Base-by-base conservation (phyloP, 2,888 invertebrate genomes). In the Diplolepis rosae region DNA sequence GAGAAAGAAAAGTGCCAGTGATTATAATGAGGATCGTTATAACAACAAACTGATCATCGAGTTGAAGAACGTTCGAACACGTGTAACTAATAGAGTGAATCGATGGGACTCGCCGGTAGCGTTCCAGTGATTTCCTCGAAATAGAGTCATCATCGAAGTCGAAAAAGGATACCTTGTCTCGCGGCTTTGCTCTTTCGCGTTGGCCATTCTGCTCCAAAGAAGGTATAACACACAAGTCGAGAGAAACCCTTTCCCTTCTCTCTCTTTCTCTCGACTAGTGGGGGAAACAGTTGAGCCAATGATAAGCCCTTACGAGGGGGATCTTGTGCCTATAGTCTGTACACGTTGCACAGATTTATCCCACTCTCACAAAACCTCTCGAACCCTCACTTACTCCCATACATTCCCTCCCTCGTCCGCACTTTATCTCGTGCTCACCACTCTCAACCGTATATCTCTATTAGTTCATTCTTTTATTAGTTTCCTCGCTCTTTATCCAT, bases 281-380 rank as follows among this genome's bases (percentile, higher is more conserved):
- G 82, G 85, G 80, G 74, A 82, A 80, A 76, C 81, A 80, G 81
- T 82, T 66, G 83, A 83, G 79, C 86, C 86, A 85, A 86, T 83
- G 83, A 83, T 79, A 82, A 77, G 82, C 75, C 82, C 79, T 81
- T 82, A 82, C 81, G 79, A 75, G 83, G 82, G 82, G 82, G 80
- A n/a, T 80, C 79, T 80, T 80, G 74, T 22, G 80, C 77, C 79
- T 79, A 80, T 84, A 83, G 80, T 77, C 79, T 79, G 80, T 84
- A 83, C 83, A 83, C 82, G 85, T 85, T 87, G 87, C 85, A 84
- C 83, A 84, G 82, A 82, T 84, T 84, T 77, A 75, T 80, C 84
- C 84, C 85, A 83, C 84, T 83, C 27, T 48, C 32, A 45, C 50
- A 42, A 32, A 35, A 30, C 61, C 66, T n/a, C 32, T 32, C 9